Evolutionary conservation across 2,113 vertebrate species (phyloP).

Genomic region (Cebus imitator): DNA sequence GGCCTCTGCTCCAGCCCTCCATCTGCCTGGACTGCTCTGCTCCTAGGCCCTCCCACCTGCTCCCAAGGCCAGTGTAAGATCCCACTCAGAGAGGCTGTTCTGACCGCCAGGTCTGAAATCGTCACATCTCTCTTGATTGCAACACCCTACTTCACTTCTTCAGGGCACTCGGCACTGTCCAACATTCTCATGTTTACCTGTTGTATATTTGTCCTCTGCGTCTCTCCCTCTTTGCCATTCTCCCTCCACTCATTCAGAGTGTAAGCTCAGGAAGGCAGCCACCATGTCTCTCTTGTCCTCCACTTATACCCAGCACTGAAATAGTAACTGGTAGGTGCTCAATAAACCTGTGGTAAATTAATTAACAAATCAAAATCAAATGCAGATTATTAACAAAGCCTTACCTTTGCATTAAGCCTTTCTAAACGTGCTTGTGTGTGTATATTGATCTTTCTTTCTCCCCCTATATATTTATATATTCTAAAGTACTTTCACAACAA

Average conservation of each 20-base stretch:
- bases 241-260: neutral
- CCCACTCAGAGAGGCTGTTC: neutral
- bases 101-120: neutral
- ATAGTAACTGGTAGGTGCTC: neutral
- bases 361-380: neutral
- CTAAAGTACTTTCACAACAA: neutral
- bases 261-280: neutral
- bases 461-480: neutral
- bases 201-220: neutral
- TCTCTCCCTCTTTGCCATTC: neutral
- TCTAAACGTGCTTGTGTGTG: neutral
- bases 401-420: neutral
- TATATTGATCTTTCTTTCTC: neutral
- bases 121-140: accelerated
- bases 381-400: neutral
- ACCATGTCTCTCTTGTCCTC: neutral
- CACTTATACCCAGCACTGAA: neutral
- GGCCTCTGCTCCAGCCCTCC: neutral
- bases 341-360: neutral
- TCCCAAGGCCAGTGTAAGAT: neutral
- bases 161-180: neutral
- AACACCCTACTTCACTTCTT: neutral
- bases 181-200: accelerated
- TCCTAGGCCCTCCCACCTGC: accelerated
- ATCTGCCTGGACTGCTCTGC: neutral